These are phyloP conservation scores for Sepiola atlantica DNA, from an alignment of 2,888 invertebrate species.

Conservation along the genomic window DNA sequence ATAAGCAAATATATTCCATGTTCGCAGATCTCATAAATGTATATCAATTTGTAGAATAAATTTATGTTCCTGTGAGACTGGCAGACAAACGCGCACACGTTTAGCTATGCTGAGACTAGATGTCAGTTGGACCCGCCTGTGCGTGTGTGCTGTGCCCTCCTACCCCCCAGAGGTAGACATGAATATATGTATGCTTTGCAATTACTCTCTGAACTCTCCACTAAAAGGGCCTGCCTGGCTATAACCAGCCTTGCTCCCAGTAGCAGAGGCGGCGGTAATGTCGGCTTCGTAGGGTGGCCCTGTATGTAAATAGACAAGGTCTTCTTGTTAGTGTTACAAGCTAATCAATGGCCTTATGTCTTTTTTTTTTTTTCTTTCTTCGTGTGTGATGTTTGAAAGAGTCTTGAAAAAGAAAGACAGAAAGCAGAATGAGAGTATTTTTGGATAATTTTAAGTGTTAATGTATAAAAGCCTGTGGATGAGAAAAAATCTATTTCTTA, in stretches of 20 bases:
- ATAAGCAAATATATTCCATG: too few species aligned
- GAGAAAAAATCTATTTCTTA: too few species aligned
- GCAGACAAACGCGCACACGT: background rate
- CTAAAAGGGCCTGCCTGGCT: conserved; percentile 18
- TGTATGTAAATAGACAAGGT: conserved; percentile 32
- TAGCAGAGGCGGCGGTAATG: background rate
- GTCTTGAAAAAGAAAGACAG: too few species aligned
- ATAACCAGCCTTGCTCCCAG: background rate
- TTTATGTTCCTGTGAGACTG: background rate
- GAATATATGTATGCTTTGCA: background rate
- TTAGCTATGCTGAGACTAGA: background rate
- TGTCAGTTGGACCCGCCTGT: background rate
- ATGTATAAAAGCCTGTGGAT: too few species aligned
- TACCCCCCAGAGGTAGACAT: background rate
- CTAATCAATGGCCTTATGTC: background rate
- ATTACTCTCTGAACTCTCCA: background rate
- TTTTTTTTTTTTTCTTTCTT: background rate
- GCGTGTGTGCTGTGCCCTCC: background rate
- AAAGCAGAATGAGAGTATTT: too few species aligned
- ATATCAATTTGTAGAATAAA: background rate
- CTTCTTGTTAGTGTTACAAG: background rate
- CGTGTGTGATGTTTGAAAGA: too few species aligned
- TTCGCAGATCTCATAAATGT: background rate
- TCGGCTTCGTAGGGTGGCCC: background rate
- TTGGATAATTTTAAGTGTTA: too few species aligned